phyloP scores from a whole-genome alignment of 2,797 vertebrate species.

The Falco peregrinus region DNA sequence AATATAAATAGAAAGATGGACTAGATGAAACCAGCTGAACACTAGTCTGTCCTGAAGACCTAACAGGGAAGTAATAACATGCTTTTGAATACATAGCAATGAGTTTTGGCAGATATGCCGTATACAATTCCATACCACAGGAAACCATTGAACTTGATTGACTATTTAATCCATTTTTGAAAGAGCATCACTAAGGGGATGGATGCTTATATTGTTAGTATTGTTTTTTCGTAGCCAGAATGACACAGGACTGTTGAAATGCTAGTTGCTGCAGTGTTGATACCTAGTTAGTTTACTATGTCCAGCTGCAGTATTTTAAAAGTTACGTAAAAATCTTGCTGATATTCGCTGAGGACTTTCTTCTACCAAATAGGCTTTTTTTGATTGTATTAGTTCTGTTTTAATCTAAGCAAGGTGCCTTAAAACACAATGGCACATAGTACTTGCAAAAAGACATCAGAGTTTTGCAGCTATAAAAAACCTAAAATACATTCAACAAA shows the following conservation, averaged over 20 bases:
- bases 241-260: constrained; percentile 51
- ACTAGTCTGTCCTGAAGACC: constrained; percentile 76
- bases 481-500: not conserved
- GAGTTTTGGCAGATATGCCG: constrained; percentile 70
- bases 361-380: not conserved
- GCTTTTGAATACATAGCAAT: constrained; percentile 63
- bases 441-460: not conserved
- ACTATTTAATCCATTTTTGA: constrained; percentile 69
- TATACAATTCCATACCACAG: constrained; percentile 39
- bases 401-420: not conserved
- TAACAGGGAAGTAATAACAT: constrained; percentile 63
- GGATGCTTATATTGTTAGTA: not conserved
- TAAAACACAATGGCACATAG: not conserved
- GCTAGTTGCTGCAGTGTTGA: not conserved
- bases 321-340: constrained; percentile 16
- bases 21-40: constrained; percentile 74
- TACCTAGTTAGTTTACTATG: not conserved
- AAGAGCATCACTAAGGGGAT: constrained; percentile 44
- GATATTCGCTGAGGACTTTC: not conserved
- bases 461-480: not conserved
- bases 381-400: not conserved
- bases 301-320: not conserved
- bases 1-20: constrained; percentile 75
- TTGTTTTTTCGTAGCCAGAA: constrained; percentile 4
- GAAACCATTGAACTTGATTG: constrained; percentile 56